phyloP scores from a whole-genome alignment of 2,797 vertebrate species.

The Spea hammondii region DNA sequence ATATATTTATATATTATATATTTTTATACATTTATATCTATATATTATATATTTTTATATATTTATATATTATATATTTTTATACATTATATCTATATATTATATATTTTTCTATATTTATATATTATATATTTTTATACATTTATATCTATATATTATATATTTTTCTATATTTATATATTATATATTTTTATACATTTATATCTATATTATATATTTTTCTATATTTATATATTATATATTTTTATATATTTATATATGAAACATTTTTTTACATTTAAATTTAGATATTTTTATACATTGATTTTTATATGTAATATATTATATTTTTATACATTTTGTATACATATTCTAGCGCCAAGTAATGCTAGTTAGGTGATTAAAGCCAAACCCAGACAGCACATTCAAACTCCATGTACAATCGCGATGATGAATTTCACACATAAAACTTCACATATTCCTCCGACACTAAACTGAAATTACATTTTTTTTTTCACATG shows the following conservation, averaged over 20 bases:
- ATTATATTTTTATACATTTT: too few relatives aligned
- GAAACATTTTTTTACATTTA: too few relatives aligned
- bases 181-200: too few relatives aligned
- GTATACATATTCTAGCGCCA: constrained; percentile 9
- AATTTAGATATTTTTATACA: too few relatives aligned
- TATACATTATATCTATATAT: too few relatives aligned
- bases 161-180: not conserved
- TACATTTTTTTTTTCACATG: constrained; percentile 29
- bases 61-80: not conserved
- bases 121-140: not conserved
- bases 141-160: not conserved
- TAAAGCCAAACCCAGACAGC: constrained; percentile 7
- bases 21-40: too few relatives aligned
- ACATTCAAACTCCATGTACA: constrained; percentile 9
- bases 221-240: too few relatives aligned
- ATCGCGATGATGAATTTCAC: constrained; percentile 41
- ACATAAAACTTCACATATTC: constrained; percentile 34
- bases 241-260: too few relatives aligned
- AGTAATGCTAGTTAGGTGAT: constrained; percentile 23
- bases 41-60: too few relatives aligned
- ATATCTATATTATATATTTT: too few relatives aligned
- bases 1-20: too few relatives aligned
- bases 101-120: not conserved
- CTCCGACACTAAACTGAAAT: constrained; percentile 39
- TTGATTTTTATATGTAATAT: too few relatives aligned